phyloP scores from a whole-genome alignment of 1,140 invertebrate genomes.

The Calliopsis andreniformis region DNA sequence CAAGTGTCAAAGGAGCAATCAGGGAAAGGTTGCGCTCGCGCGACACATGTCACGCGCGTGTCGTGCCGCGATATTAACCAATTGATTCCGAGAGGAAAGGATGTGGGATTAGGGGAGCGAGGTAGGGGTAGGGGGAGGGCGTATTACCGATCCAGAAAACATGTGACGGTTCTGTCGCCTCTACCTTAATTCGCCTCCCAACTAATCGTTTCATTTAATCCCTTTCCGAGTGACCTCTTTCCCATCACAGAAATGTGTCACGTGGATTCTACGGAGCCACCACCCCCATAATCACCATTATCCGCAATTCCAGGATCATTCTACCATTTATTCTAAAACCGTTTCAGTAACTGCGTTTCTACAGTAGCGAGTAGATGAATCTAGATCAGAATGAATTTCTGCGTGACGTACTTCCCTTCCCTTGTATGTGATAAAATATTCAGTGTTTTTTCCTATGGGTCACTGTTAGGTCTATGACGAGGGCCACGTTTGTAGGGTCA shows the following conservation, averaged over 20 bases:
- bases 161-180: slow-evolving; percentile 19
- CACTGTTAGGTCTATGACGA: no score
- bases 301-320: not conserved
- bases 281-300: not conserved
- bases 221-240: slow-evolving; percentile 29
- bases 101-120: slow-evolving; percentile 39
- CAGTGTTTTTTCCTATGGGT: no score
- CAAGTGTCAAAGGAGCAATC: slow-evolving; percentile 22
- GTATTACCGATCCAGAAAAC: slow-evolving; percentile 59
- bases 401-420: no score
- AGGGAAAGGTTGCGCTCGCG: slow-evolving; percentile 40
- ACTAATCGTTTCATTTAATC: slow-evolving; percentile 40
- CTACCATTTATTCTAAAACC: no score
- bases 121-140: not conserved
- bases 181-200: slow-evolving; percentile 33
- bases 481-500: no score
- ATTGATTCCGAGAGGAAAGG: slow-evolving; percentile 62
- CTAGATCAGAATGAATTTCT: no score
- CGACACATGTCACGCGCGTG: slow-evolving; percentile 51
- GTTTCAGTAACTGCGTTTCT: no score
- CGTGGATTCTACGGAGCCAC: no score
- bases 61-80: slow-evolving; percentile 59
- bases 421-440: no score
- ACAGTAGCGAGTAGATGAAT: no score
- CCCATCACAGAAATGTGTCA: slow-evolving; percentile 9